Evolutionary conservation across 2,797 vertebrate genomes (phyloP), one percentile per base, ranked within the genome.

Genomic region (Sternarchorhynchus goeldii): DNA sequence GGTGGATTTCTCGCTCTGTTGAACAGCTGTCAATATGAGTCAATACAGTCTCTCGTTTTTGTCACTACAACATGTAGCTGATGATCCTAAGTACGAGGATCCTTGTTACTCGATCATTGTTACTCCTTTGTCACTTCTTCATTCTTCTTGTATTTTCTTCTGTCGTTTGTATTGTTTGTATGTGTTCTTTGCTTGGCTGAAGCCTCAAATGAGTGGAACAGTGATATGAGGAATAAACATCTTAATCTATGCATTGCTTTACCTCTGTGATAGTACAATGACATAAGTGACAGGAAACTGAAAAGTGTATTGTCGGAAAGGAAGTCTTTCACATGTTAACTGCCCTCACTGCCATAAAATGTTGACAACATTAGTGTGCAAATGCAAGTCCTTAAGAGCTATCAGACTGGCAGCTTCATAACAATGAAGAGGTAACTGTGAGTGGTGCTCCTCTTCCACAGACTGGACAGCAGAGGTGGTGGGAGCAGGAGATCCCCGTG

Each of bases 401-500:
- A 50, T 50, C 45, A 14, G 45, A 50, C 10, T 50, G 45, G 45
- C 0, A 14, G 45, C 12, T 0, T 12, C 10, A 12, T 50, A 12
- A 12, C 14, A 32, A 18, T 12, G 20, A 20, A 14, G 17, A 41
- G 36, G 36, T 59, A 50, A 14, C 53, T 12, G 45, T 12, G 10
- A 50, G 10, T 14, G 45, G 10, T 75, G 25, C 57, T 83, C 59
- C 3, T 81, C 81, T 81, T 85, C 1, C 25, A 60, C 85, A 99
- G 97, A 95, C 95, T 45, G 97, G 97, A 8, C 93, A 95, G 31
- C 95, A 96, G 86, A 96, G 97, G 57, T 99, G 97, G 97, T 98
- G 97, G 97, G 97, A 98, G 79, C 96, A 97, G 83, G 97, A 99
- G 82, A 98, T 99, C 86, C 92, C 97, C 0, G 94, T 98, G 84